Base-by-base conservation (phyloP, 2,113 vertebrate species). In the Lepus americanus region DNA sequence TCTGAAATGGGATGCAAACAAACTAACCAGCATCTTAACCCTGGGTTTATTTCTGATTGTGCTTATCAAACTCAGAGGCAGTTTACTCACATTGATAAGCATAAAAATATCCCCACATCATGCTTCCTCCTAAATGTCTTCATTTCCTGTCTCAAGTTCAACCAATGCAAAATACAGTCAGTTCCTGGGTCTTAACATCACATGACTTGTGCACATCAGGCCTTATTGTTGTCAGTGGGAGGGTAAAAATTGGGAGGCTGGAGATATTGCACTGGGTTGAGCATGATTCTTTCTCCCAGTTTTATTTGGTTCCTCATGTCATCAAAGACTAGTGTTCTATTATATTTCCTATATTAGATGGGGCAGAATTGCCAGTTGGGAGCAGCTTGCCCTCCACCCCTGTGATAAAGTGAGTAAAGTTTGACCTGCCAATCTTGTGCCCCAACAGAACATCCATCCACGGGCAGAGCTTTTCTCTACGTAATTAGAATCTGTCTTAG, bases 401-500 rank as follows among this genome's bases (percentile, higher is more conserved):
- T 66, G 23, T 0, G 3, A 83, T 82, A 64, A 76, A 90, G 55
- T 29, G 53, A 87, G n/a, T 29, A 55, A 84, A 92, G 66, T 89
- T 6, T 74, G 89, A 78, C 83, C 93, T 92, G 82, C 91, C 96
- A 84, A 0, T 92, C 72, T 53, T 59, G 33, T 63, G 78, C 70
- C 77, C 79, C 64, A 87, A 92, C 89, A 84, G 92, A 93, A 85
- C 80, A 90, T 84, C 64, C 80, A 73, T 84, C 64, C 80, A 77
- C 0, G 11, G 87, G 44, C 88, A 82, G 73, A 89, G 86, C 64
- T 33, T 82, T 91, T 90, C 73, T 67, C 76, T 93, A 13, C 93
- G 90, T 97, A 94, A 95, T 97, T 96, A 96, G 94, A 97, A 97
- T 93, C 72, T 83, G 55, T 90, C 87, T 95, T 69, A 36, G 86